These are phyloP conservation scores for Gymnoscopelus braueri DNA, from an alignment of 2,797 vertebrate genomes.

Conservation along the genomic window DNA sequence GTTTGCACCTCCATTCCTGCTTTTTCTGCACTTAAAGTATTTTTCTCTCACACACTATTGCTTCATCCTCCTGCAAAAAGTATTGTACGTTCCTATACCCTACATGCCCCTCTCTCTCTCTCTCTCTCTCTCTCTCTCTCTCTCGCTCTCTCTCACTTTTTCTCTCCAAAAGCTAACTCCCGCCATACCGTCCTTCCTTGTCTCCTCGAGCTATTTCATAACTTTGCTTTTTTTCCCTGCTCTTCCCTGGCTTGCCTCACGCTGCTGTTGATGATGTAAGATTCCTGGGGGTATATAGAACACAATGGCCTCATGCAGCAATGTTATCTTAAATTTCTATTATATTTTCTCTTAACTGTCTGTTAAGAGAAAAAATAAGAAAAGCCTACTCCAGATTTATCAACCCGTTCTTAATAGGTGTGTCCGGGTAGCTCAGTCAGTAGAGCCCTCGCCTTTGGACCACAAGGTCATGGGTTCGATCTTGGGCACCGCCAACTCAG, in stretches of 20 bases:
- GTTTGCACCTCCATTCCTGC: neutral
- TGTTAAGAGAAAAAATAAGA: no score
- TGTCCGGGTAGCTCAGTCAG: no score
- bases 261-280: conserved; percentile 50
- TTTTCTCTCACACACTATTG: no score
- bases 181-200: conserved; percentile 44
- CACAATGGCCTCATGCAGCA: conserved; percentile 32
- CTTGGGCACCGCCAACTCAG: no score
- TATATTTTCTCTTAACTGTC: no score
- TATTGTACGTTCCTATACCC: neutral
- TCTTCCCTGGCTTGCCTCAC: conserved; percentile 43
- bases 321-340: neutral
- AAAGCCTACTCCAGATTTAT: no score
- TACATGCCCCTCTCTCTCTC: neutral
- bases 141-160: conserved; percentile 14
- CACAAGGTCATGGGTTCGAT: no score
- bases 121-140: conserved; percentile 23
- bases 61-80: neutral
- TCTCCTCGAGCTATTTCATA: conserved; percentile 43
- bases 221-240: conserved; percentile 33
- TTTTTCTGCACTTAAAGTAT: no score
- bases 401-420: no score
- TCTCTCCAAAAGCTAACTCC: conserved; percentile 34
- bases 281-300: conserved; percentile 50
- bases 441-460: no score